Evolutionary conservation across 1,140 invertebrate genomes (phyloP), one percentile per base, ranked within the genome.

Genomic region (Oryctes rhinoceros): DNA sequence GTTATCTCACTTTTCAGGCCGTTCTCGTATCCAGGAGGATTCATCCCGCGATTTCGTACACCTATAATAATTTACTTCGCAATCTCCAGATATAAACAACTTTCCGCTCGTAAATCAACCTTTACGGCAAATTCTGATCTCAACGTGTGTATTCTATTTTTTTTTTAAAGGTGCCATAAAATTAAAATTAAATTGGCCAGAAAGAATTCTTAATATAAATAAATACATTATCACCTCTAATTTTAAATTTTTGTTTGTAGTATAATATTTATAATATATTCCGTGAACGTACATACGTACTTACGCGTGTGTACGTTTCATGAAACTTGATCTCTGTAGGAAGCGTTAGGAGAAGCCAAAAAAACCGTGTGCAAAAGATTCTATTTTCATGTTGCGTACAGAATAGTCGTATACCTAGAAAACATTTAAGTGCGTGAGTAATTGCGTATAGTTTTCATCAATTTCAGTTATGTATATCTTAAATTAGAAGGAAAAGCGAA

Each of bases 351-450:
- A 71, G 24, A 71, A 35, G 24, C 4, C 18, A 30, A 35, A 37
- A 71, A 71, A 35, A 35, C 65, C 65, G 65, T 71, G 65, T 37
- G 65, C 65, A 71, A 71, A 71, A 71, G 4, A 71, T 24, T 35
- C 24, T 71, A 24, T 71, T 71, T 20, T 24, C 65, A 59, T 59
- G 53, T 18, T 18, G 5, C 18, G 24, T 71, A 71, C 24, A n/a
- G 18, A 13, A 71, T 71, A 71, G 20, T 13, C 5, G 20, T 10
- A 71, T 71, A 71, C 20, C 15, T 59, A n/a, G n/a, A 59, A 15
- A 59, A 7, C 53, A 59, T 59, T 53, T 18, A 59, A 59, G 13
- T 6, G 10, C n/a, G 53, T 59, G 53, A 59, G 7, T 59, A 18
- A 59, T 59, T 59, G 15, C n/a, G 53, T 18, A 59, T 59, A 15